These are phyloP conservation scores for Macrotrachela quadricornifera DNA, from an alignment of 1,140 invertebrate species.

Conservation along the genomic window DNA sequence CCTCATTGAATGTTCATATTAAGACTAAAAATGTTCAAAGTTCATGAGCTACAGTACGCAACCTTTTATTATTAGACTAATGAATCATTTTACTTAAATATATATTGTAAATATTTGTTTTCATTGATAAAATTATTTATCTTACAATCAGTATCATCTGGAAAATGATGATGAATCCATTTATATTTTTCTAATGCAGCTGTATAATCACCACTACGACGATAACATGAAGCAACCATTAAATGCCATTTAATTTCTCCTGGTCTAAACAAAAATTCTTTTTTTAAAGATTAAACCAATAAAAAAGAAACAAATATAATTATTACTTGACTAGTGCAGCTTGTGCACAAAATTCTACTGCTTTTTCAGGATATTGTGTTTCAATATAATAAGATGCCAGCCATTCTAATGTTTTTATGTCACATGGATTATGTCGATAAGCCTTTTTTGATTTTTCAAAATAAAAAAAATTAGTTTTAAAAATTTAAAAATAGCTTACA, in stretches of 20 bases:
- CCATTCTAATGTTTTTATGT: slow-evolving; percentile 70
- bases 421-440: slow-evolving; percentile 65
- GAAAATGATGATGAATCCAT: slow-evolving; percentile 50
- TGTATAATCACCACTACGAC: slow-evolving; percentile 58
- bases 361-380: slow-evolving; percentile 67
- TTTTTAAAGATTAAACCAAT: not conserved
- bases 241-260: slow-evolving; percentile 60
- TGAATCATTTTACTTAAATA: too few relatives aligned
- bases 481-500: slow-evolving; percentile 32
- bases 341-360: slow-evolving; percentile 62
- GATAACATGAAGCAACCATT: slow-evolving; percentile 58
- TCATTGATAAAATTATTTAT: too few relatives aligned
- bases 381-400: slow-evolving; percentile 66
- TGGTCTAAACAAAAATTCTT: slow-evolving; percentile 33
- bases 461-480: slow-evolving; percentile 6
- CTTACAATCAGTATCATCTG: slow-evolving; percentile 60
- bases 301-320: slow-evolving; percentile 11
- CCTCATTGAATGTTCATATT: too few relatives aligned
- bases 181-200: slow-evolving; percentile 58
- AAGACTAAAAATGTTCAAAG: too few relatives aligned
- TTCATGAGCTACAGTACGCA: too few relatives aligned
- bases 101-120: too few relatives aligned
- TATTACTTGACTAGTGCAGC: slow-evolving; percentile 60
- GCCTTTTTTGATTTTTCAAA: slow-evolving; percentile 38
- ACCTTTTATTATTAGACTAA: too few relatives aligned